A percentile compares a stretch with the other conserved stretches of the same genome.
Evolutionary conservation across 2,888 invertebrate species (phyloP).

Genomic region (Lithophane socia): DNA sequence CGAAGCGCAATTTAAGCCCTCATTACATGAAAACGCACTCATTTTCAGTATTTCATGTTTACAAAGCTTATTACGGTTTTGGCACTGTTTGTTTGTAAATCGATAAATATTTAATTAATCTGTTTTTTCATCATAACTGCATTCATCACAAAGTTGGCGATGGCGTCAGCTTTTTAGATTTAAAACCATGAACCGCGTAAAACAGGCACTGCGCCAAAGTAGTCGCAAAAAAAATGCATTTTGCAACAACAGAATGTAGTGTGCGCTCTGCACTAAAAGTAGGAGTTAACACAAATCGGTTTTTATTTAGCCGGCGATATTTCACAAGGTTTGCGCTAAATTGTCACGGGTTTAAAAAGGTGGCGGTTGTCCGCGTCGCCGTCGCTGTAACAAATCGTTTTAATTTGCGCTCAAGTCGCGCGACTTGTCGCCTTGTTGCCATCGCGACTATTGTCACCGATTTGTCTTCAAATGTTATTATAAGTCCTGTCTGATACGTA

Average conservation of each 20-base stretch:
- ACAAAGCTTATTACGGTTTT: neutral
- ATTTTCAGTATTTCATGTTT: conserved; percentile 8
- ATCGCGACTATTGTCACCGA: conserved; percentile 63
- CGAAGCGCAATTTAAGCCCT: neutral
- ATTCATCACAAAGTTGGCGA: conserved; percentile 56
- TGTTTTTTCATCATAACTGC: conserved; percentile 31
- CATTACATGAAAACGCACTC: neutral
- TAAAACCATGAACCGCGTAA: conserved; percentile 59
- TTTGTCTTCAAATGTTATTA: conserved; percentile 61
- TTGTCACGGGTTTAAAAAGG: conserved; percentile 73
- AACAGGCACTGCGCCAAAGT: conserved; percentile 73
- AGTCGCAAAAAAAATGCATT: conserved; percentile 69
- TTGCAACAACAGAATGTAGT: conserved; percentile 66
- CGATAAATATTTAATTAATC: conserved; percentile 21
- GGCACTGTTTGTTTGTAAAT: conserved; percentile 2
- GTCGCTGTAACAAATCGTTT: conserved; percentile 79
- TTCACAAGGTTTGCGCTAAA: conserved; percentile 73
- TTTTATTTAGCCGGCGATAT: conserved; percentile 75
- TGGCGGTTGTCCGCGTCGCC: conserved; percentile 71
- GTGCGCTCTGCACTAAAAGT: conserved; percentile 65
- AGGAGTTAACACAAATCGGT: conserved; percentile 70
- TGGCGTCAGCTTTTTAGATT: conserved; percentile 63
- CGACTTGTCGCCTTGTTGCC: conserved; percentile 71
- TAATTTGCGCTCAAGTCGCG: conserved; percentile 75
- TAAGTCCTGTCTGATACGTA: conserved; percentile 39